Percentiles rank a stretch among this genome's conserved stretches.
These are phyloP conservation scores for Galemys pyrenaicus DNA, from an alignment of 2,113 vertebrate genomes.

Conservation along the genomic window DNA sequence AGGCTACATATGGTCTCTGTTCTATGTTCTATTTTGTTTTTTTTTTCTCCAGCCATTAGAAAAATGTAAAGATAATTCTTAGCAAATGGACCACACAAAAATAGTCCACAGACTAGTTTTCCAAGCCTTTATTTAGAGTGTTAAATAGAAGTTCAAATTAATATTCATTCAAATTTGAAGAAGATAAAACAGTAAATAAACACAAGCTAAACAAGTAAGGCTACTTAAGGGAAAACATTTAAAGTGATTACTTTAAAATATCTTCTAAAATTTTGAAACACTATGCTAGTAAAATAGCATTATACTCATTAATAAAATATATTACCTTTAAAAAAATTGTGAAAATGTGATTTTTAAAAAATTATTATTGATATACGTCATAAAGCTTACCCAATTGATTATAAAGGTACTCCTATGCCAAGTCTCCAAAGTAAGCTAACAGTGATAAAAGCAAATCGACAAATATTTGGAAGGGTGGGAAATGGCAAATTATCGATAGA, in stretches of 20 bases:
- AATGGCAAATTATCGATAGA: background rate
- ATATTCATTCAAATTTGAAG: constrained; percentile 27
- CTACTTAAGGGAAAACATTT: background rate
- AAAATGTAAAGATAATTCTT: constrained; percentile 35
- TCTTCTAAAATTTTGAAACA: background rate
- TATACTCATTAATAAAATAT: background rate
- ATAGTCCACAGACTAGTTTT: background rate
- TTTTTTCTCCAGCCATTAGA: background rate
- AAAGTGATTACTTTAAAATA: background rate
- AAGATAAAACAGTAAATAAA: background rate
- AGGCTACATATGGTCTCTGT: background rate
- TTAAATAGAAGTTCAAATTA: constrained; percentile 20
- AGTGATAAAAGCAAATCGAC: background rate
- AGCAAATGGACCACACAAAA: background rate
- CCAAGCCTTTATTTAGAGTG: background rate
- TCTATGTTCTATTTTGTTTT: background rate
- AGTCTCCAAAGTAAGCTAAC: constrained; percentile 7
- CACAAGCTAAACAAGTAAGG: background rate
- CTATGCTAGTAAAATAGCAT: background rate
- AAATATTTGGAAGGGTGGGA: background rate
- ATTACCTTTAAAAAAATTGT: background rate
- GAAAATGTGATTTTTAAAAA: background rate
- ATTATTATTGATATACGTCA: background rate
- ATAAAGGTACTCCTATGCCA: background rate
- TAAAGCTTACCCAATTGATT: background rate